Evolutionary conservation across 2,797 vertebrate genomes (phyloP), one percentile per base, ranked within the genome.

Genomic region (Protonibea diacanthus): DNA sequence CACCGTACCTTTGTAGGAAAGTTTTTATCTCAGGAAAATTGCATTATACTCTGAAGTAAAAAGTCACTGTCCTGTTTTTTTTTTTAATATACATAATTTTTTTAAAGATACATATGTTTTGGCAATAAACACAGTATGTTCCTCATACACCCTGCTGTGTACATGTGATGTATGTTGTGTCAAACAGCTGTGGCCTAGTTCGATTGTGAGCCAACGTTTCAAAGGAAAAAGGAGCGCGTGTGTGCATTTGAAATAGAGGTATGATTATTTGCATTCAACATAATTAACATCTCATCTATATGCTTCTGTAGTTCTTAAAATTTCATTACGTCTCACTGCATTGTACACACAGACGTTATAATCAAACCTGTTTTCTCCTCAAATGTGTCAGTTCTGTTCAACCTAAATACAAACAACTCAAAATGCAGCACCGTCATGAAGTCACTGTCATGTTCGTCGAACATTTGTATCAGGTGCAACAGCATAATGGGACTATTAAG

Each of bases 61-160:
- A 58, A 14, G 20, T 53, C 21, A 9, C 0, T 23, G 56, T 20
- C 21, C 1, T 21, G 2, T 81, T 76, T 72, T 61, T 72, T 61
- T 25, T 79, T 67, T 44, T 42, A 14, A 56, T 63, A 61, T 58
- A 33, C 40, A 52, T 17, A 14, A 9, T 9, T 38, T 38, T 38
- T 18, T 45, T 11, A 17, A 17, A 17, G 6, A 17, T 18, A 17
- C 4, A 51, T 49, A 45, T 53, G 25, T 84, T 80, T 88, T 73
- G 6, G 14, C 8, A 93, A 85, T 91, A 91, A 93, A 92, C 52
- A 60, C 2, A 60, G 17, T n/a, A 25, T 3, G 14, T 63, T 59
- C 25, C 45, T 38, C 5, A 12, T 70, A 58, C 15, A 64, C 40
- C 15, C 25, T 45, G 21, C 1, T 62, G 57, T 44, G 42, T 51